Percentiles rank a stretch among this genome's conserved stretches.
These are phyloP conservation scores for Typhlomys cinereus DNA, from an alignment of 2,113 vertebrate genomes.

Conservation along the genomic window DNA sequence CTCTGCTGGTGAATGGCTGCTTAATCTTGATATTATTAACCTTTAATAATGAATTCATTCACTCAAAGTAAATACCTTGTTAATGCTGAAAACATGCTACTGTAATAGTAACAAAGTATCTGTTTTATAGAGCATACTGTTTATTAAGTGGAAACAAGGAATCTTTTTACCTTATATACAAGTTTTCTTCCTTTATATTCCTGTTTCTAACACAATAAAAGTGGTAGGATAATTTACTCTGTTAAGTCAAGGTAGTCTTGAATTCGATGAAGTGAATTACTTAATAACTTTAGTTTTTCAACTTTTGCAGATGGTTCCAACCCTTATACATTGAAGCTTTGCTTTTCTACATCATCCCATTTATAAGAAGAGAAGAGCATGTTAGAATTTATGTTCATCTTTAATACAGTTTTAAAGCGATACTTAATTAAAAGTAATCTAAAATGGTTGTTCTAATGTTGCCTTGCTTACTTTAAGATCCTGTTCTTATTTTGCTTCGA, in stretches of 20 bases:
- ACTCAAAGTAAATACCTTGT: background rate
- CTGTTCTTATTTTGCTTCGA: slow-evolving; percentile 85
- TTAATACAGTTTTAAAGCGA: slow-evolving; percentile 83
- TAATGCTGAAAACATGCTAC: background rate
- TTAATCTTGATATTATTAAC: slow-evolving; percentile 3
- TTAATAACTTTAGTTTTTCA: slow-evolving; percentile 60
- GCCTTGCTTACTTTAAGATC: slow-evolving; percentile 85
- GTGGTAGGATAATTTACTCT: slow-evolving; percentile 43
- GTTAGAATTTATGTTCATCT: slow-evolving; percentile 77
- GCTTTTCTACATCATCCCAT: slow-evolving; percentile 98
- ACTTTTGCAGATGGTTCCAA: slow-evolving; percentile 95
- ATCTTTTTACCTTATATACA: background rate
- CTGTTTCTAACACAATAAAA: slow-evolving; percentile 22
- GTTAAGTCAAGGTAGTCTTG: slow-evolving; percentile 18
- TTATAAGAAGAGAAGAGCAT: slow-evolving; percentile 89
- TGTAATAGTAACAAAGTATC: background rate
- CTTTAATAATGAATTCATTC: background rate
- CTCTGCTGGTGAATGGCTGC: background rate
- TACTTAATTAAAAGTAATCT: slow-evolving; percentile 79
- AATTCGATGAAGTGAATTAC: slow-evolving; percentile 8
- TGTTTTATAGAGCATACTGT: background rate
- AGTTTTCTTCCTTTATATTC: slow-evolving; percentile 4
- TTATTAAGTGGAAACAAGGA: background rate
- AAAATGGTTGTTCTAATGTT: slow-evolving; percentile 85
- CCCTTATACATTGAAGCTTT: slow-evolving; percentile 98